Conservation (phyloP, 2,113 vertebrate genomes). For the Esox niger region DNA sequence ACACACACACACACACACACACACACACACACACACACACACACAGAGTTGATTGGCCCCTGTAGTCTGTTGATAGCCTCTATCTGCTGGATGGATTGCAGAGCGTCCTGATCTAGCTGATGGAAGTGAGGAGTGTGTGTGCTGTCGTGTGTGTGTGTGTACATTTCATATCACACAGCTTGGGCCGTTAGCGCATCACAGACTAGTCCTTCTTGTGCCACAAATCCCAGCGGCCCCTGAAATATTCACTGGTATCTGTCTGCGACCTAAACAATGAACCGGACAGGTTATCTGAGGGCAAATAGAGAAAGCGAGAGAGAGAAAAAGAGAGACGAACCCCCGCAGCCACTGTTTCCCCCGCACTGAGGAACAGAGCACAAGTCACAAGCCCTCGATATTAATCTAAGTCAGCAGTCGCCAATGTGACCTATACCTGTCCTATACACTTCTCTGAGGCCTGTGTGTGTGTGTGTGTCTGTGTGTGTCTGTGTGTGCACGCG, state of each 20-base stretch:
- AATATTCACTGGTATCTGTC: conserved; percentile 62
- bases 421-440: conserved; percentile 60
- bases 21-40: too few species aligned
- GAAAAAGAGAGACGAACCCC: conserved; percentile 12
- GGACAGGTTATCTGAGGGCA: conserved; percentile 40
- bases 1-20: too few species aligned
- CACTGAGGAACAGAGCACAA: conserved; percentile 26
- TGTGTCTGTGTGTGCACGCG: too few species aligned
- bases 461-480: conserved; percentile 43
- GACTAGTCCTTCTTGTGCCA: conserved; percentile 16
- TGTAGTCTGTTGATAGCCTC: conserved; percentile 16
- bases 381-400: conserved; percentile 55
- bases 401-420: conserved; percentile 58
- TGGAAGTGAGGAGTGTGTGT: conserved; percentile 26
- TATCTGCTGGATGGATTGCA: conserved; percentile 15
- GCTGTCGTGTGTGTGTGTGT: too few species aligned
- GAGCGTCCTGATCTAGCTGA: conserved; percentile 14
- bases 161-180: conserved; percentile 29
- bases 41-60: conserved; percentile 12
- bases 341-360: not conserved
- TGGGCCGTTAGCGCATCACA: conserved; percentile 23
- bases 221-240: conserved; percentile 49
- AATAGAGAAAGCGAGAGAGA: conserved; percentile 13
- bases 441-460: conserved; percentile 35
- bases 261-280: conserved; percentile 31